Evolutionary conservation across 2,113 vertebrate genomes (phyloP), one percentile per base, ranked within the genome.

Genomic region (Crotalus viridis): DNA sequence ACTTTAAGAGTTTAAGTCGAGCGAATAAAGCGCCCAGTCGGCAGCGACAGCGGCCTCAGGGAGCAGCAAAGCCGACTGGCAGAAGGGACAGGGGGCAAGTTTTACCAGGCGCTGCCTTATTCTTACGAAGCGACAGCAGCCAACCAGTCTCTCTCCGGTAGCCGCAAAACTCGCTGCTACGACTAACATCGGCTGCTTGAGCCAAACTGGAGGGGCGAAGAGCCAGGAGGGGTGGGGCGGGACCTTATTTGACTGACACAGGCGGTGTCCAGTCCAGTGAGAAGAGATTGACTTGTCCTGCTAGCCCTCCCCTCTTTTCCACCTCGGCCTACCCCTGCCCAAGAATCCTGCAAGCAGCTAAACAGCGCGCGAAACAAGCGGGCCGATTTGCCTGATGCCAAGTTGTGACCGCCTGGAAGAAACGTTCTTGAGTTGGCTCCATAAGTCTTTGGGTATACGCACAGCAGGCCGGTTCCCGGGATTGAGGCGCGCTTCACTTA

Each of bases 211-310:
- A 26, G 12, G 10, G 0, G 94, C 85, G 26, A n/a, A 17, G 33
- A 39, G 17, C 15, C 33, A 39, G 33, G 17, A 43, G 33, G 33
- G 7, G 1, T 21, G 33, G 7, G 91, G n/a, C 51, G 48, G 94
- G 56, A 95, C 96, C 96, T 93, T 12, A 6, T 10, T 10, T 91
- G 91, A 88, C 9, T 94, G 95, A 94, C 93, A 15, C 74, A 13
- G 10, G 1, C 0, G 39, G 6, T 94, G 88, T 33, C 96, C 96
- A 96, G 46, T 96, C 64, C 92, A 46, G 90, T 7, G 88, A 69
- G 91, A 88, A 26, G 28, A 21, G 33, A 51, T 91, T 88, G 95
- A 93, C 92, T 93, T 6, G 51, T 24, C 3, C 3, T 5, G 69
- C 17, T 5, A 88, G 0, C 0, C 48, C 21, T 4, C 86, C 17